phyloP scores from a whole-genome alignment of 2,888 invertebrate species.

The Odontocolon sp. region DNA sequence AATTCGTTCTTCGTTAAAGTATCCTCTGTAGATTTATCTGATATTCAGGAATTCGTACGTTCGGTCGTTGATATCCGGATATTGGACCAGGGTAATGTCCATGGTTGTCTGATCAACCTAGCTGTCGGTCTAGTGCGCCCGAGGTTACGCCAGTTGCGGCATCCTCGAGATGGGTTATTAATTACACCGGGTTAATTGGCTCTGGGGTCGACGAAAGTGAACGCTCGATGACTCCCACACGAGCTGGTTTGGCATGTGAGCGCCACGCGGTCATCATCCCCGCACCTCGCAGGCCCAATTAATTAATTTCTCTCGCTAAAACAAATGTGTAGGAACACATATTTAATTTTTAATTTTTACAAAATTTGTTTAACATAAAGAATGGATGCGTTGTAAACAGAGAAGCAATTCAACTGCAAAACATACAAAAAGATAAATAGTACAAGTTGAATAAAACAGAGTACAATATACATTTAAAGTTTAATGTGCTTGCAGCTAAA shows the following conservation, averaged over 20 bases:
- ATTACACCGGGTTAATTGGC: constrained; percentile 70
- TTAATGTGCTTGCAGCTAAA: too few relatives aligned
- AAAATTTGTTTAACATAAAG: not conserved
- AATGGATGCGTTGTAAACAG: not conserved
- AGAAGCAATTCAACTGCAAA: not conserved
- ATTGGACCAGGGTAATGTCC: constrained; percentile 50
- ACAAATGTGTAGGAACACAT: not conserved
- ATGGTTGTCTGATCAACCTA: constrained; percentile 38
- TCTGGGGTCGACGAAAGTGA: constrained; percentile 63
- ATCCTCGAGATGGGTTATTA: constrained; percentile 67
- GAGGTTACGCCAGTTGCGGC: constrained; percentile 46
- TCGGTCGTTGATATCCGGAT: constrained; percentile 29
- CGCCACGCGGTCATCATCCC: not conserved
- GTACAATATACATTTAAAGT: too few relatives aligned
- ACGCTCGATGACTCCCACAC: too few relatives aligned
- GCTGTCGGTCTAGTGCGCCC: constrained; percentile 41
- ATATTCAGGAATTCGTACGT: not conserved
- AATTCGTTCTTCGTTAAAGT: not conserved
- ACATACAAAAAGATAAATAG: too few relatives aligned
- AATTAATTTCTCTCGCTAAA: not conserved
- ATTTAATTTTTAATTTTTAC: not conserved
- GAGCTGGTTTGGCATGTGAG: not conserved
- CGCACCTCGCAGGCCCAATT: not conserved
- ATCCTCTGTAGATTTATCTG: constrained; percentile 8
- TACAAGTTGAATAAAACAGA: too few relatives aligned